Conservation (phyloP, 2,113 vertebrate genomes). For the Dicrurus megarhynchus region DNA sequence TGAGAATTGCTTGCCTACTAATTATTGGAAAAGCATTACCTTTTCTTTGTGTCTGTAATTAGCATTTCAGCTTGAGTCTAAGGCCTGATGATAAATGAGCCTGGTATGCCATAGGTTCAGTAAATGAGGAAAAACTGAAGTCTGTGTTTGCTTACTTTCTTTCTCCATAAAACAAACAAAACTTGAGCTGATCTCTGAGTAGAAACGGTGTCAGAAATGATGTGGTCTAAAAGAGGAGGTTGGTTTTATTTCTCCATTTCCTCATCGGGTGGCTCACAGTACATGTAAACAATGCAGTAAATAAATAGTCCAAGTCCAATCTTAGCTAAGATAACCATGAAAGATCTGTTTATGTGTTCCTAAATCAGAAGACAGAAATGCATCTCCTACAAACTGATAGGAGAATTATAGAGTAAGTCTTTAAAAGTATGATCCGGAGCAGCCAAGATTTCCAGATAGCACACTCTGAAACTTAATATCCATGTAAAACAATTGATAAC, state of each 20-base stretch:
- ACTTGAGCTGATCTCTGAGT: neutral
- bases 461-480: neutral
- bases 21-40: constrained; percentile 50
- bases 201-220: constrained; percentile 4
- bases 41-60: constrained; percentile 20
- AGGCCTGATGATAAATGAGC: constrained; percentile 5
- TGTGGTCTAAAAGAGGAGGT: neutral
- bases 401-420: neutral
- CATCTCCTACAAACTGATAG: neutral
- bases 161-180: neutral
- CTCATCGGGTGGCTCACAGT: neutral
- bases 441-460: constrained; percentile 9
- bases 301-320: constrained; percentile 3
- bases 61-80: constrained; percentile 6
- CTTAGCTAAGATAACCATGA: neutral
- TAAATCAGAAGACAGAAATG: constrained; percentile 7
- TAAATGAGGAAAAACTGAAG: constrained; percentile 11
- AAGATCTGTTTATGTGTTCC: neutral
- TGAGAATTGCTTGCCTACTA: constrained; percentile 41
- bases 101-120: neutral
- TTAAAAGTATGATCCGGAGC: neutral
- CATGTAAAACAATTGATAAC: neutral
- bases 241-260: constrained; percentile 5
- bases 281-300: constrained; percentile 14
- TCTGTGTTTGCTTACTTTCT: neutral